These are phyloP conservation scores for Ametastegia equiseti DNA, from an alignment of 2,888 invertebrate genomes.

Conservation along the genomic window DNA sequence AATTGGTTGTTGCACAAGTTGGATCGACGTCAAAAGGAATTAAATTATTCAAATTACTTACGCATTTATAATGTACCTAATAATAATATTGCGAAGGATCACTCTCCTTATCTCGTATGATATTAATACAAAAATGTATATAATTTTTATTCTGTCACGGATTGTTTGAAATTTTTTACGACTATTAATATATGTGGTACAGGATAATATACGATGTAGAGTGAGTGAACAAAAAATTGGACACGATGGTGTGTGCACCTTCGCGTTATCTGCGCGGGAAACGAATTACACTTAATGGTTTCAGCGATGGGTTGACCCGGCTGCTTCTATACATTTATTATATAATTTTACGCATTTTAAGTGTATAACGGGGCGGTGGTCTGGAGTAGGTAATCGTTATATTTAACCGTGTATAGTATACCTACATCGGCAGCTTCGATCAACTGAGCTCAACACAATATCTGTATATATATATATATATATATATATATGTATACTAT, in stretches of 20 bases:
- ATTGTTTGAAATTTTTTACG: conserved; percentile 22
- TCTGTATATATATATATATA: too few species aligned
- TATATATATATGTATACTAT: neutral
- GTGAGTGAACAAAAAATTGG: neutral
- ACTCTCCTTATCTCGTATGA: neutral
- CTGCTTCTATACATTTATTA: conserved; percentile 31
- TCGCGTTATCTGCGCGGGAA: conserved; percentile 16
- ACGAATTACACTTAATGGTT: conserved; percentile 36
- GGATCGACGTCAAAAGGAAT: neutral
- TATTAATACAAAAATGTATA: neutral
- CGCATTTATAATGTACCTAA: neutral
- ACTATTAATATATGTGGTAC: neutral
- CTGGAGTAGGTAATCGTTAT: conserved; percentile 4
- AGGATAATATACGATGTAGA: neutral
- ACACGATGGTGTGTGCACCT: neutral
- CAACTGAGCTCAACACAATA: conserved; percentile 14
- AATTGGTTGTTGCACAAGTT: conserved; percentile 1
- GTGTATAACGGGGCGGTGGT: conserved; percentile 1
- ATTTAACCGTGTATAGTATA: neutral
- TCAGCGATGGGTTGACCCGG: conserved; percentile 1
- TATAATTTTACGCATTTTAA: conserved; percentile 41
- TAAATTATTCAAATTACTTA: neutral
- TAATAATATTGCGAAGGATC: neutral
- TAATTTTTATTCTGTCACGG: conserved; percentile 21
- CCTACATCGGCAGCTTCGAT: neutral